These are phyloP conservation scores for Trematomus bernacchii DNA, from an alignment of 2,797 vertebrate genomes.

Conservation along the genomic window DNA sequence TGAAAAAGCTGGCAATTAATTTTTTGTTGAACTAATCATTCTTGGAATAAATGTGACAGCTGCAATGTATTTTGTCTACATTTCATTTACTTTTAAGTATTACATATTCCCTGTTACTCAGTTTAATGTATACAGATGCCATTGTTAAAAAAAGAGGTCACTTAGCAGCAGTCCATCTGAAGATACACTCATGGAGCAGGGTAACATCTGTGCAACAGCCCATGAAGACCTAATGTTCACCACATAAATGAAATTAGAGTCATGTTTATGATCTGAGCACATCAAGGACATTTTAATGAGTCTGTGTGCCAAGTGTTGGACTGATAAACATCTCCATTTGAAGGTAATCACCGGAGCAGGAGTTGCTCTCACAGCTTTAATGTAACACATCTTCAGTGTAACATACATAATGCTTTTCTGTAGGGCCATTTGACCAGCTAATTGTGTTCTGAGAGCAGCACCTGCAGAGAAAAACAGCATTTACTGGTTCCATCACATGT, in stretches of 20 bases:
- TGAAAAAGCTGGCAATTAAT: too few relatives aligned
- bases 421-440: constrained; percentile 10
- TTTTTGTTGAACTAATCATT: too few relatives aligned
- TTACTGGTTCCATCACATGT: not conserved
- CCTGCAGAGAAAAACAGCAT: not conserved
- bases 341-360: constrained; percentile 13
- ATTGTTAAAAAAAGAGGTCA: not conserved
- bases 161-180: not conserved
- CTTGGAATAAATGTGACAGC: too few relatives aligned
- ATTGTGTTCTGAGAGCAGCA: constrained; percentile 6
- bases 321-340: constrained; percentile 38
- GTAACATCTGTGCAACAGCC: constrained; percentile 8
- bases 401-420: constrained; percentile 10
- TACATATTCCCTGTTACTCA: not conserved
- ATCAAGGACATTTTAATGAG: constrained; percentile 22
- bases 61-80: too few relatives aligned
- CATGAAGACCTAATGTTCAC: constrained; percentile 34
- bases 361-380: not conserved
- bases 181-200: not conserved
- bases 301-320: not conserved
- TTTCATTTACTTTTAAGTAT: too few relatives aligned
- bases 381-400: not conserved
- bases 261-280: constrained; percentile 40
- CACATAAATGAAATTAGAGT: not conserved
- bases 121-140: not conserved